Percentiles rank a stretch among this genome's conserved stretches.
These are phyloP conservation scores for Portevinia maculata DNA, from an alignment of 2,888 invertebrate species.

Conservation along the genomic window DNA sequence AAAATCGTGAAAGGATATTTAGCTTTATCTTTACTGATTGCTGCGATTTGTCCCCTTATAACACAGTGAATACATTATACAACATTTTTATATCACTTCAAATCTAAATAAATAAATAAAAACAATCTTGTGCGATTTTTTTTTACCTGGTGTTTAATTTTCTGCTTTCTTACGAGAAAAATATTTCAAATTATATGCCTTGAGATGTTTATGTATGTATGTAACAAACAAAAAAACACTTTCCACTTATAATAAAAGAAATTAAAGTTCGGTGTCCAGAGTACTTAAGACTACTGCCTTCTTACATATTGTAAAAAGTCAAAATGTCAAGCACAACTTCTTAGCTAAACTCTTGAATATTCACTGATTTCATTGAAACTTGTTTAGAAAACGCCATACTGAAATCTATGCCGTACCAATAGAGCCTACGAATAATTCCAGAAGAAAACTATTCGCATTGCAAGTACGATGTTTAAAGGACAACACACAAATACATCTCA, in stretches of 20 bases:
- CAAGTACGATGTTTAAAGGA: slow-evolving; percentile 32
- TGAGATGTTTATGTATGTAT: too few relatives aligned
- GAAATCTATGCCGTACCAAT: slow-evolving; percentile 16
- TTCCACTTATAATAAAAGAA: neutral
- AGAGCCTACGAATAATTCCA: slow-evolving; percentile 48
- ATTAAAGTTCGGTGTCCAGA: neutral
- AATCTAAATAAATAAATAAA: too few relatives aligned
- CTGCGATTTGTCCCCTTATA: too few relatives aligned
- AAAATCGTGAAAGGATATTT: too few relatives aligned
- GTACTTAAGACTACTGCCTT: neutral
- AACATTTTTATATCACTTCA: too few relatives aligned
- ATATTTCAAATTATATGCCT: too few relatives aligned
- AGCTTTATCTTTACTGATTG: too few relatives aligned
- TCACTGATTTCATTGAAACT: slow-evolving; percentile 36
- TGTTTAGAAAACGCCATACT: slow-evolving; percentile 47
- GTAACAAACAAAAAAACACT: neutral
- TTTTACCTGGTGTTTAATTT: too few relatives aligned
- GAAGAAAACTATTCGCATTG: slow-evolving; percentile 12
- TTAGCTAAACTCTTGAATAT: slow-evolving; percentile 33
- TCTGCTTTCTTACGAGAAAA: too few relatives aligned
- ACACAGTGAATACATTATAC: too few relatives aligned
- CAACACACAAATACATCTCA: slow-evolving; percentile 32
- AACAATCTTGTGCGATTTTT: too few relatives aligned
- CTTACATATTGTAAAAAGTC: slow-evolving; percentile 37
- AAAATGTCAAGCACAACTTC: slow-evolving; percentile 29